Base-by-base conservation (phyloP, 2,888 invertebrate species). In the Sarcophaga carnaria region DNA sequence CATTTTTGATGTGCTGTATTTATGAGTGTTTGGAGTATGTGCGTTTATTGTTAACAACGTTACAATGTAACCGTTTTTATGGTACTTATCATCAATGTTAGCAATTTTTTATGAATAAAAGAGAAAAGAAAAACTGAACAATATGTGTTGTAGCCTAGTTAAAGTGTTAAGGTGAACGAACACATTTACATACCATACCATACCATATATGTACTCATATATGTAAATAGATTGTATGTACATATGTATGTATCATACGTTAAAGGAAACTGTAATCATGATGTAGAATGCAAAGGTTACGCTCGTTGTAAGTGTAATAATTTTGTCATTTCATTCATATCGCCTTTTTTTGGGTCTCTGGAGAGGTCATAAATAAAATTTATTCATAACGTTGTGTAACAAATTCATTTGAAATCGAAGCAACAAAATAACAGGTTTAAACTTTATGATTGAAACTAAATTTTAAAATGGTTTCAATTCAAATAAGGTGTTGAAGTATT, bases 51-150 rank as follows among this genome's bases (percentile, higher is more conserved):
- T 49, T 54, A 14, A 49, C 62, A 67, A 80, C 25, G 2, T 47
- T 67, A 75, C 80, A 80, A 69, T 60, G 74, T 80, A 74, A 62
- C 17, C 54, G n/a, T 54, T 70, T 81, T 81, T 70, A 70, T 76
- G 70, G n/a, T 25, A 59, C 22, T 75, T 82, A 45, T 70, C 69
- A 60, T 63, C 54, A 70, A 70, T 70, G 54, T 17, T 76, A 20
- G 1, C 14, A 49, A 59, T 74, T 75, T 70, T 70, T 75, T 69
- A 54, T 70, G 17, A n/a, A 62, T 59, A 59, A 25, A 47, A 47
- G 59, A 25, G 14, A 62, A 37, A 47, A 54, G 20, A n/a, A 62
- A 20, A 37, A 62, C n/a, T 5, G 11, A 62, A 6, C 54, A 72
- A 59, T 72, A 37, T 72, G n/a, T 12, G 17, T 70, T 70, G n/a